A percentile compares a stretch with the other conserved stretches of the same genome.
phyloP scores from a whole-genome alignment of 2,113 vertebrate genomes.

The Lutjanus erythropterus region DNA sequence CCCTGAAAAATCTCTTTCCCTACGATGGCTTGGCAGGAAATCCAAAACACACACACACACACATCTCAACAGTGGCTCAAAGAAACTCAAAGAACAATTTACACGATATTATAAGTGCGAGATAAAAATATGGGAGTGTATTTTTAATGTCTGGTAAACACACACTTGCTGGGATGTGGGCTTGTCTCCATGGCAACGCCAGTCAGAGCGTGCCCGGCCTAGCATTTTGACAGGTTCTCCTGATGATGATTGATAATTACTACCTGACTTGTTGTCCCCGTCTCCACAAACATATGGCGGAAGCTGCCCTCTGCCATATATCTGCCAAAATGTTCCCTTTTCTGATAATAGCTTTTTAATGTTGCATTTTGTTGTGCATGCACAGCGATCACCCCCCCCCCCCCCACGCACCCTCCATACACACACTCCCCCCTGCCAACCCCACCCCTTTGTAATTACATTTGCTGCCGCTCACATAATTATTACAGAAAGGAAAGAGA shows the following conservation, averaged over 20 bases:
- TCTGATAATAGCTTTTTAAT: conserved; percentile 84
- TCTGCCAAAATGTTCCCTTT: conserved; percentile 77
- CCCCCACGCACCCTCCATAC: neutral
- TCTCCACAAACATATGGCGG: conserved; percentile 79
- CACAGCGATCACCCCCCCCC: conserved; percentile 42
- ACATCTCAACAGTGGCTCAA: neutral
- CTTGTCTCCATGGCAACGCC: conserved; percentile 81
- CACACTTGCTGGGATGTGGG: conserved; percentile 70
- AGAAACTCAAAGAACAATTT: conserved; percentile 45
- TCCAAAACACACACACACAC: conserved; percentile 13
- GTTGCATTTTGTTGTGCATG: conserved; percentile 74
- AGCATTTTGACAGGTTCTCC: conserved; percentile 73
- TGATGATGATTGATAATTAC: conserved; percentile 86
- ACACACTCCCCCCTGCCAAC: neutral
- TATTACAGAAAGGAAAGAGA: conserved; percentile 72
- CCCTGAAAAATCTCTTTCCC: conserved; percentile 48
- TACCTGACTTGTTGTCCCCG: conserved; percentile 79
- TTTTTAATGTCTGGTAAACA: conserved; percentile 79
- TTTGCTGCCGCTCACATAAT: conserved; percentile 74
- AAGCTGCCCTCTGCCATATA: conserved; percentile 73
- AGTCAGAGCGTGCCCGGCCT: conserved; percentile 66
- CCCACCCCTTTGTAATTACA: conserved; percentile 78
- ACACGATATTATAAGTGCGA: conserved; percentile 53
- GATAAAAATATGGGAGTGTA: conserved; percentile 70
- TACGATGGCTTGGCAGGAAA: conserved; percentile 52